These are phyloP conservation scores for Chlorodrepanis virens DNA, from an alignment of 2,113 vertebrate genomes.

Conservation along the genomic window DNA sequence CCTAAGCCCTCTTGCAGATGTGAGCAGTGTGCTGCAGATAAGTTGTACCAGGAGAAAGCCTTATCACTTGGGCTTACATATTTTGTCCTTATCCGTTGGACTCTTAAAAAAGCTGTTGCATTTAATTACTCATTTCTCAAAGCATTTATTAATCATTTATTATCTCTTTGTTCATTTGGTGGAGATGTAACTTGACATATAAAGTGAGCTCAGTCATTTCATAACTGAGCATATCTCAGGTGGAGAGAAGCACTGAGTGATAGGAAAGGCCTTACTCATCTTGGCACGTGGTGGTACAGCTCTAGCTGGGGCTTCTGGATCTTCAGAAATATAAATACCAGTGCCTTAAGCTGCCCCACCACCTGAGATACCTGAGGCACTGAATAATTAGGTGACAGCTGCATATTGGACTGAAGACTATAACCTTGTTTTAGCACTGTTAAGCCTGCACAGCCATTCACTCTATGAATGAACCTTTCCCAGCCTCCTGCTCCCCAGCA, in stretches of 20 bases:
- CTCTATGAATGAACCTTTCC: neutral
- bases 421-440: neutral
- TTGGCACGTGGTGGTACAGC: neutral
- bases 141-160: constrained; percentile 40
- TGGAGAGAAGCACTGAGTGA: neutral
- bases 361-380: neutral
- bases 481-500: neutral
- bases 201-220: neutral
- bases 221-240: neutral
- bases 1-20: constrained; percentile 9
- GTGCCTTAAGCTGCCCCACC: neutral
- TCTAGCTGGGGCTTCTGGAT: neutral
- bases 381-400: neutral
- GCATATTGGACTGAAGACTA: neutral
- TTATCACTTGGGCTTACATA: constrained; percentile 29
- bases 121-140: constrained; percentile 44
- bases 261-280: neutral
- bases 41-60: neutral
- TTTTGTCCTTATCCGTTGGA: neutral
- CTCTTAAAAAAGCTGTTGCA: constrained; percentile 15
- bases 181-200: neutral
- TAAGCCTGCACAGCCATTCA: neutral
- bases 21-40: constrained; percentile 23
- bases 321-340: neutral
- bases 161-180: constrained; percentile 9